Base-by-base conservation (phyloP, 2,797 vertebrate species). In the Cryptoprocta ferox region DNA sequence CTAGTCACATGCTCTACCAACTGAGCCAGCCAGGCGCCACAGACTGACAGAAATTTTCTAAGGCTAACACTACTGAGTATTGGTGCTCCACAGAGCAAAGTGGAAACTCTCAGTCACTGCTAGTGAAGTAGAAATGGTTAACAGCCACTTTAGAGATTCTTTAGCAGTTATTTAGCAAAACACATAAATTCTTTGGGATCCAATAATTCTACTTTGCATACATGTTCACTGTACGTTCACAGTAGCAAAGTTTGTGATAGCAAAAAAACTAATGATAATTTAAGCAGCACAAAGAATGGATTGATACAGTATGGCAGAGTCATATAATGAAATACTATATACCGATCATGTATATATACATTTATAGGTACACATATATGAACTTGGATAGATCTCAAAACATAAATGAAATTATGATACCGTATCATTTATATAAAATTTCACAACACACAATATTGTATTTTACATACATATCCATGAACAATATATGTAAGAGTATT, bases 371-470 rank as follows among this genome's bases (percentile, higher is more conserved):
- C 35, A 68, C 14, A 81, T 45, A 80, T 42, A 63, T 53, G 37
- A 93, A 78, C 48, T 63, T 73, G n/a, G 50, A 28, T 14, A 91
- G 75, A 76, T 76, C 28, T 86, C 6, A 97, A 97, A 87, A 90
- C 11, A n/a, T n/a, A 48, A 53, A 2, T 71, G 11, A 73, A 94
- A 94, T 79, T 76, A 70, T 63, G 39, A 18, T 18, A 93, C 68
- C 42, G 12, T 85, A 95, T 21, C 37, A 91, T 26, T 88, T 81
- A 82, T 6, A 9, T 61, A 78, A 78, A 66, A 80, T 61, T 76
- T 94, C 7, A 26, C 45, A 84, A 56, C 13, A 87, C 9, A 92
- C 5, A 85, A 80, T 84, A 91, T 5, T 82, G 3, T 76, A 63
- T 42, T 85, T 92, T 48, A 83, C 21, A 94, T 76, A 76, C 9